Conservation (phyloP, 2,113 vertebrate species). For the Pycnonotus jocosus region DNA sequence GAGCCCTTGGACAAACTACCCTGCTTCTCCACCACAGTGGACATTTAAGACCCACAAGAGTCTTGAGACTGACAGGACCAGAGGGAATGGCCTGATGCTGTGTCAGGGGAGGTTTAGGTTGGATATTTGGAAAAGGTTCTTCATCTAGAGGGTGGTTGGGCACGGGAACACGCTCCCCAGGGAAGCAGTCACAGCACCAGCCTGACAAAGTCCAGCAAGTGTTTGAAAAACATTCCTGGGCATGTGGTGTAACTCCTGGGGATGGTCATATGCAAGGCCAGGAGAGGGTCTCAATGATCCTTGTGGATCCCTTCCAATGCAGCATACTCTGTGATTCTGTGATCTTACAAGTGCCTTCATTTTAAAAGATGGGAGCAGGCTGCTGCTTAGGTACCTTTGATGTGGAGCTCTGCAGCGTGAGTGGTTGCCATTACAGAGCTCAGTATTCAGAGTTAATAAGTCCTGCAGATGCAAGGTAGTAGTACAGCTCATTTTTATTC, state of each 20-base stretch:
- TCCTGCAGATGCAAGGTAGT: not conserved
- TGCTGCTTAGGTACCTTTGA: not conserved
- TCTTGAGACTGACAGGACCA: not conserved
- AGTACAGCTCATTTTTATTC: not conserved
- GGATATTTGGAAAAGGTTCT: not conserved
- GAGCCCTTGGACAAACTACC: not conserved
- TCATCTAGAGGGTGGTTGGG: accelerated
- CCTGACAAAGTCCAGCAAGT: accelerated
- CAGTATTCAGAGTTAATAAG: not conserved
- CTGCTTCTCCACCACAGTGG: not conserved
- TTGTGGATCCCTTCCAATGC: not conserved
- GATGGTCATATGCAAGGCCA: not conserved
- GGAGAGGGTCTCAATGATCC: not conserved
- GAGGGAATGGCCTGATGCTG: not conserved
- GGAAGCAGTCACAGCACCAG: not conserved
- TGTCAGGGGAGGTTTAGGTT: not conserved
- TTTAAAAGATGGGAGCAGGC: not conserved
- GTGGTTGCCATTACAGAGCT: not conserved
- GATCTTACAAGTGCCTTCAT: not conserved
- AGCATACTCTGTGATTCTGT: not conserved
- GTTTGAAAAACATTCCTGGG: not conserved
- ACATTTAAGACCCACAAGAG: accelerated
- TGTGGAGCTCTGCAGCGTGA: accelerated
- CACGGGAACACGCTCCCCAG: not conserved
- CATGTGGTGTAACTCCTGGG: not conserved